A percentile compares a stretch with the other conserved stretches of the same genome.
phyloP scores from a whole-genome alignment of 2,888 invertebrate genomes.

The Pinctada fucata region DNA sequence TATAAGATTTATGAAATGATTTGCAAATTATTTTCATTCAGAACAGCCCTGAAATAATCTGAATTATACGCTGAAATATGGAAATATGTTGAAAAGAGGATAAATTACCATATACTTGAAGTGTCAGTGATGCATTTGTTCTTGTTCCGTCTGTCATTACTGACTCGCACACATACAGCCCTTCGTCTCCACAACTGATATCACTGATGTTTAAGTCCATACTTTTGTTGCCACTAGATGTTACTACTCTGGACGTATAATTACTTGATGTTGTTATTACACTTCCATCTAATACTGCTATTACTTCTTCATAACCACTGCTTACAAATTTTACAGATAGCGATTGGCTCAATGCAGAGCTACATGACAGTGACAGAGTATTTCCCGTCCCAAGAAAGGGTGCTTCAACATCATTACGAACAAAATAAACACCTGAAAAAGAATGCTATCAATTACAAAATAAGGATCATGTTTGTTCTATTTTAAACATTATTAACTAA shows the following conservation, averaged over 20 bases:
- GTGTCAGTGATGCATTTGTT: not conserved
- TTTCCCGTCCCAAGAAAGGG: not conserved
- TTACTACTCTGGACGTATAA: not conserved
- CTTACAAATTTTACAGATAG: not conserved
- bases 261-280: not conserved
- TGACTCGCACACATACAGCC: not conserved
- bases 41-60: too few relatives aligned
- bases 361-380: not conserved
- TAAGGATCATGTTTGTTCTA: too few relatives aligned
- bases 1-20: too few relatives aligned
- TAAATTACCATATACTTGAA: not conserved
- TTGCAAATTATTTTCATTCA: too few relatives aligned
- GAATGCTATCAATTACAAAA: too few relatives aligned
- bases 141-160: not conserved
- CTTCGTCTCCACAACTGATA: not conserved
- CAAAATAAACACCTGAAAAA: too few relatives aligned
- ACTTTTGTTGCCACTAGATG: not conserved
- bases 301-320: not conserved
- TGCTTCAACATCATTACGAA: too few relatives aligned
- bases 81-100: too few relatives aligned
- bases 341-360: not conserved
- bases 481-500: too few relatives aligned
- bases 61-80: too few relatives aligned
- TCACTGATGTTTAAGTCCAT: not conserved
- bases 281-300: not conserved